These are phyloP conservation scores for Sweltsa coloradensis DNA, from an alignment of 1,140 invertebrate genomes.

Conservation along the genomic window DNA sequence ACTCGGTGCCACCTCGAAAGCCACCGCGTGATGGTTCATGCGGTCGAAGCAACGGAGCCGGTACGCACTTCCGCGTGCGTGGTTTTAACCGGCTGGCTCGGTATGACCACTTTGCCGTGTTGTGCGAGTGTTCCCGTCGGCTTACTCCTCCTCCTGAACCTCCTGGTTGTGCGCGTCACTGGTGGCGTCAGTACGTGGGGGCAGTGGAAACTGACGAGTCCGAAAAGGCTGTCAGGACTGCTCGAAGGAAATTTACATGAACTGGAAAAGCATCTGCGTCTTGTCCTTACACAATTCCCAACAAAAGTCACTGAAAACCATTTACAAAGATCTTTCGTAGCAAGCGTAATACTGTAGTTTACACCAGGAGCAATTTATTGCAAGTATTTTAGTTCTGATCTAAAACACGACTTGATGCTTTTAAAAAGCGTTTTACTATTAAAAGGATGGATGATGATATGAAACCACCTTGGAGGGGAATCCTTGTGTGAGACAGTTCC, in stretches of 20 bases:
- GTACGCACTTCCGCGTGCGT: conserved; percentile 31
- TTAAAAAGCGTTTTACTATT: conserved; percentile 12
- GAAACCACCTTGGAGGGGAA: too few relatives aligned
- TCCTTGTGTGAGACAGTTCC: too few relatives aligned
- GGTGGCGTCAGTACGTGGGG: too few relatives aligned
- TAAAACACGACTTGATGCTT: conserved; percentile 16
- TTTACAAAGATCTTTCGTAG: conserved; percentile 14
- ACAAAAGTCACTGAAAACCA: conserved; percentile 8
- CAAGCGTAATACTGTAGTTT: conserved; percentile 16
- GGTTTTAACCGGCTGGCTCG: conserved; percentile 16
- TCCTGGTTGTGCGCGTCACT: conserved; percentile 6
- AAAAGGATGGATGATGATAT: conserved; percentile 34
- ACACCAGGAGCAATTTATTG: conserved; percentile 17
- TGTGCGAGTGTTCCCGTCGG: conserved; percentile 43
- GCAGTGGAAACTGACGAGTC: too few relatives aligned
- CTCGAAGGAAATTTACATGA: background rate
- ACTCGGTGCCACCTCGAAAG: conserved; percentile 42
- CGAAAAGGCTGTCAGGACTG: background rate
- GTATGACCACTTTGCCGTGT: conserved; percentile 51
- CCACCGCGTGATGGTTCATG: conserved; percentile 36
- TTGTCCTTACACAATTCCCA: background rate
- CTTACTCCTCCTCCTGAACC: conserved; percentile 38
- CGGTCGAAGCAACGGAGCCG: conserved; percentile 27
- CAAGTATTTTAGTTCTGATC: conserved; percentile 13
- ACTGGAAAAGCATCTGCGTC: background rate